Base-by-base conservation (phyloP, 2,888 invertebrate species). In the Dysmachus trigonus region DNA sequence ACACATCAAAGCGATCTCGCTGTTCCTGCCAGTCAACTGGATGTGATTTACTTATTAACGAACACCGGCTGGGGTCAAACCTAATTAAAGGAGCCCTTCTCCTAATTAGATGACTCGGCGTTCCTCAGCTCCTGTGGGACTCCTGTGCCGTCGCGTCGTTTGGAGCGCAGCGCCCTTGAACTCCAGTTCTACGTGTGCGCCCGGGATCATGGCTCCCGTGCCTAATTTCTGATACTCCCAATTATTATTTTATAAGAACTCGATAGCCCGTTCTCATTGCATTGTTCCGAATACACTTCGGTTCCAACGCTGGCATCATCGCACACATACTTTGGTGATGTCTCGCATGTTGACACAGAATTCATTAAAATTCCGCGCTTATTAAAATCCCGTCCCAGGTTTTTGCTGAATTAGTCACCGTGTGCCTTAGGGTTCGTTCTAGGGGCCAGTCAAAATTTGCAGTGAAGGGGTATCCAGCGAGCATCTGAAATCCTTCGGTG, bases 11-110 rank as follows among this genome's bases (percentile, higher is more conserved):
- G 87, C 73, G 82, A 38, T 18, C 71, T 82, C 79, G 51, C 47
- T 38, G 38, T 74, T 47, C 72, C 84, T 77, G 74, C 74, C 87
- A 73, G 85, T 87, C 87, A 87, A 85, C 81, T 53, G 79, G 62
- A 85, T 82, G 87, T 87, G 87, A 87, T 87, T 87, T 87, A 87
- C 85, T 85, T 87, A 87, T 87, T 87, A 87, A 85, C 85, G 85
- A 85, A 85, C 74, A 82, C 87, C 81, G 85, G 74, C 82, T 81
- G 62, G 86, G 82, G 82, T 87, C 73, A 81, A 85, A 74, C 87
- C 87, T 87, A 87, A 87, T 87, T 87, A 87, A 85, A 87, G 87
- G 82, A 81, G 87, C 73, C 81, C 87, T 85, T 62, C 82, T 51
- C 74, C 85, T 85, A 87, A 87, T 87, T 87, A 87, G 87, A 87